Evolutionary conservation across 2,113 vertebrate genomes (phyloP).

Genomic region (Oncorhynchus kisutch): DNA sequence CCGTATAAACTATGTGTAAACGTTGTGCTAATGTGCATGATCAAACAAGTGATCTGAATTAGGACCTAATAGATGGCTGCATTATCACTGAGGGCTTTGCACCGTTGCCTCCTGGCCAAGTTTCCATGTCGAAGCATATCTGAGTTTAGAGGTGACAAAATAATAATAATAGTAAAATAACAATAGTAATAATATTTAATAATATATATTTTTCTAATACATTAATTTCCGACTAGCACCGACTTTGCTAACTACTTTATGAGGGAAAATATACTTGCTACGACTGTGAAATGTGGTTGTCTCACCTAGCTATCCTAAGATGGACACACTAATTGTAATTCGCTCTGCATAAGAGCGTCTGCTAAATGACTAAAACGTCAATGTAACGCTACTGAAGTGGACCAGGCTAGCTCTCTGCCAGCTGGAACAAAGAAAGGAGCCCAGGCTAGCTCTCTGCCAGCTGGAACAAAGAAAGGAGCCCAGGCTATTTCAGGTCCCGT

Average conservation of each 20-base stretch:
- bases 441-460: slow-evolving; percentile 20
- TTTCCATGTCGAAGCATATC: slow-evolving; percentile 46
- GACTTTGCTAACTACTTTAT: no score
- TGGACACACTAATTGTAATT: no score
- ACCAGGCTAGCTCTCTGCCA: slow-evolving; percentile 22
- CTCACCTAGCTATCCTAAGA: no score
- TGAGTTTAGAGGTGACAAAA: not conserved
- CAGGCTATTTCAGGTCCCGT: slow-evolving; percentile 33
- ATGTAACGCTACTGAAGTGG: not conserved
- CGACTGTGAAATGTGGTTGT: no score
- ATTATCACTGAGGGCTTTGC: slow-evolving; percentile 51
- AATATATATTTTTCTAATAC: no score
- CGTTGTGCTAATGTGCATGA: not conserved
- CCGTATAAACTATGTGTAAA: no score
- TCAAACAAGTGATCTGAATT: slow-evolving; percentile 34
- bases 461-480: slow-evolving; percentile 28
- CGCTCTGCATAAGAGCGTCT: not conserved
- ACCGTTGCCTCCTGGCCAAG: slow-evolving; percentile 38
- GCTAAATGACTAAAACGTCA: no score
- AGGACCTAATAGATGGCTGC: slow-evolving; percentile 33
- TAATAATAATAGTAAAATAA: not conserved
- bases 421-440: slow-evolving; percentile 30
- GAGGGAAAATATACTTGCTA: slow-evolving; percentile 37
- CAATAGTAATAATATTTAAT: no score
- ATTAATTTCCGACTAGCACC: no score